phyloP scores from a whole-genome alignment of 2,113 vertebrate species.

The Silurus glanis region DNA sequence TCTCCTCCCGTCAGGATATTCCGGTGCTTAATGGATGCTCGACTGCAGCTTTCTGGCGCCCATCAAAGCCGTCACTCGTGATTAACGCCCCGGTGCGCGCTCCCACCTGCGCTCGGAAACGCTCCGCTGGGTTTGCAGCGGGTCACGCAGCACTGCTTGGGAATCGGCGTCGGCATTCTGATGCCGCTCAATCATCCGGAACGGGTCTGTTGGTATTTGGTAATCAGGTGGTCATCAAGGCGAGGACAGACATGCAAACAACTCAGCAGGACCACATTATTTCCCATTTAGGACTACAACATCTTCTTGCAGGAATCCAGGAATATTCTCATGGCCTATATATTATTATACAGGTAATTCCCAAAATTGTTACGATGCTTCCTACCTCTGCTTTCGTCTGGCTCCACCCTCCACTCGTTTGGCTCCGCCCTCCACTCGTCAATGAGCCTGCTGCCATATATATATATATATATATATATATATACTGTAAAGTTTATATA shows the following conservation, averaged over 20 bases:
- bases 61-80: slow-evolving; percentile 56
- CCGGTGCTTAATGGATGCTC: slow-evolving; percentile 63
- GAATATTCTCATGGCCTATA: background rate
- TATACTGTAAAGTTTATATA: too few relatives aligned
- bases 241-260: background rate
- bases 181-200: slow-evolving; percentile 38
- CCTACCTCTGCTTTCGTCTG: too few relatives aligned
- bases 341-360: background rate
- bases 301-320: background rate
- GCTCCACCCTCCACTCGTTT: too few relatives aligned
- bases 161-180: slow-evolving; percentile 60
- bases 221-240: slow-evolving; percentile 20
- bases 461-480: too few relatives aligned
- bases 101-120: slow-evolving; percentile 59
- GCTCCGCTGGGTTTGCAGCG: slow-evolving; percentile 55
- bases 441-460: too few relatives aligned
- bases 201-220: slow-evolving; percentile 11
- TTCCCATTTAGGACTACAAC: background rate
- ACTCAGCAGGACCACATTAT: background rate
- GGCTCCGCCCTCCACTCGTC: too few relatives aligned
- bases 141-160: slow-evolving; percentile 23
- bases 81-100: slow-evolving; percentile 66
- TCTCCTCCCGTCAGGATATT: slow-evolving; percentile 54
- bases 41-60: slow-evolving; percentile 65
- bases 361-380: too few relatives aligned